Conservation (phyloP, 2,113 vertebrate species). For the Xenotilapia leptura region DNA sequence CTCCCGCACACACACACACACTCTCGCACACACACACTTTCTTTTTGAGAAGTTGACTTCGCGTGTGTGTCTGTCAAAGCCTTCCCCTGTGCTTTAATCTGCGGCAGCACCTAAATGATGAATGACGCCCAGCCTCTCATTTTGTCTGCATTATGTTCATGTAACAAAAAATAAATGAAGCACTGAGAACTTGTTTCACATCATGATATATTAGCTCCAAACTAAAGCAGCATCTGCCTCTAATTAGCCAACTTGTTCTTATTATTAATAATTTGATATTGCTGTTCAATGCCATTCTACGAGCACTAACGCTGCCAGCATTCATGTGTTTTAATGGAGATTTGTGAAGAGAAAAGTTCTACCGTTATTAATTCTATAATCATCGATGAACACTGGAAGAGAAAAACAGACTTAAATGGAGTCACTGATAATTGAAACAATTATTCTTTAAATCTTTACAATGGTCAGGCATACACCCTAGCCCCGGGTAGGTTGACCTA, state of each 20-base stretch:
- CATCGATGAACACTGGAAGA: not conserved
- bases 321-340: not conserved
- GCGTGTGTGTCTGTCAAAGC: not conserved
- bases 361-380: not conserved
- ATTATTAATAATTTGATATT: not conserved
- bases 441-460: not conserved
- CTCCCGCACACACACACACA: not conserved
- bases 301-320: not conserved
- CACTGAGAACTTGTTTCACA: not conserved
- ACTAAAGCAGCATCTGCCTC: not conserved
- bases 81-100: conserved; percentile 9
- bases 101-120: conserved; percentile 4
- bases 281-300: not conserved
- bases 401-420: not conserved
- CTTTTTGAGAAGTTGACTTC: not conserved
- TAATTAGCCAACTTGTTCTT: not conserved
- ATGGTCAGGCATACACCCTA: not conserved
- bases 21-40: not conserved
- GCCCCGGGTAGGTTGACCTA: not conserved
- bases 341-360: not conserved
- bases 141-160: not conserved
- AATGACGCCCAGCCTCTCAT: not conserved
- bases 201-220: not conserved
- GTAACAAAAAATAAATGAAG: not conserved
- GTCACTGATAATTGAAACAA: not conserved